Evolutionary conservation across 1,140 invertebrate species (phyloP), one percentile per base, ranked within the genome.

Genomic region (Papilio aristodemus): DNA sequence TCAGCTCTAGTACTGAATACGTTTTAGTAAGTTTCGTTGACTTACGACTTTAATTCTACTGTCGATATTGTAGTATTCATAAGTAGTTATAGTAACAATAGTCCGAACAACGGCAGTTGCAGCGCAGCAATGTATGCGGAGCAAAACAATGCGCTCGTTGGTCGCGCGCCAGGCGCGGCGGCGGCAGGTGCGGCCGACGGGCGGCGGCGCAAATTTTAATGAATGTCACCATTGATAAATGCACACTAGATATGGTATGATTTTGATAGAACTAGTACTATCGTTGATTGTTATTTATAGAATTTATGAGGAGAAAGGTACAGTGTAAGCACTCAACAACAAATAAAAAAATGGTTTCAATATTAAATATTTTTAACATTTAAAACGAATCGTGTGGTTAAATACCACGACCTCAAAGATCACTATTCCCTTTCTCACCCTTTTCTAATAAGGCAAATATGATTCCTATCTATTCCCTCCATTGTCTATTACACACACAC

Each of bases 181-280:
- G 83, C 80, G 81, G 74, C 86, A 89, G 86, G 86, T 89, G 86
- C 74, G 79, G 60, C 63, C 73, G 86, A 89, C 86, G 86, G 80
- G 72, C 79, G 77, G 74, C 78, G 78, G 81, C 76, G 80, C 80
- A 89, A 87, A 89, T 89, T 89, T 89, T 89, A 89, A 89, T 89
- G 86, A 89, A 89, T 89, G 86, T 85, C 71, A 60, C 62, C 78
- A 63, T 4, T 38, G 76, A 78, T 54, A 19, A 72, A 57, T 36
- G 8, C 6, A 1, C 19, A 19, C 84, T 85, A 64, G 84, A 88
- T 77, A 74, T 62, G 80, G 17, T 71, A 69, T 46, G 9, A n/a
- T 43, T 27, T 69, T 39, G 64, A 67, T 0, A 46, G 37, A 27
- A 59, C 38, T 66, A 22, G 9, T n/a, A n/a, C n/a, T n/a, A n/a